Base-by-base conservation (phyloP, 2,888 invertebrate genomes). In the Noctua comes region DNA sequence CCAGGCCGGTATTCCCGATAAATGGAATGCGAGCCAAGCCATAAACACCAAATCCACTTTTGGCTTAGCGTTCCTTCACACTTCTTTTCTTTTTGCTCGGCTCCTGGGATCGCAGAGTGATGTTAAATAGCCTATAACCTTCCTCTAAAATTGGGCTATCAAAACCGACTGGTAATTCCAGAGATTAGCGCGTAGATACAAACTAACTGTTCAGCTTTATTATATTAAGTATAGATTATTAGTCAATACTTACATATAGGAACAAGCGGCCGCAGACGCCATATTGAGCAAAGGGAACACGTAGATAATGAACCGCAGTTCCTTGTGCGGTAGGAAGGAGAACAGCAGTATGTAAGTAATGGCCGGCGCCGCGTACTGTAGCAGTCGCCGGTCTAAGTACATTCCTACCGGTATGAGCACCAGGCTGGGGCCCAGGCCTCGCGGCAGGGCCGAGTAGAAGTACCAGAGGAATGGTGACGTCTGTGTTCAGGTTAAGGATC, bases 381-480 rank as follows among this genome's bases (percentile, higher is more conserved):
- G 96, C 70, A 98, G 97, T 87, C 99, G 97, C 74, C 97, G 96
- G 92, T 99, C 98, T 87, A 98, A 96, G 86, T 97, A 97, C 68
- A 98, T 92, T 51, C 99, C 99, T 43, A 98, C 90, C 1, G 99
- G 99, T 75, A 99, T 97, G 69, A 99, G 97, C 16, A 98, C 91
- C 43, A 98, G 93, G 43, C 99, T 99, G 1, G 98, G 97, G 0
- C 98, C 98, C 93, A 99, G 97, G 0, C 99, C 99, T 76, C 99
- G 97, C 0, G 99, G 99, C 64, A 99, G 96, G 0, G 99, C 99
- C 0, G 99, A 99, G 94, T 99, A 99, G 94, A 99, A 99, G 95
- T 99, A 99, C 99, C 99, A 99, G 3, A 99, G 95, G 95, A 99
- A 99, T 79, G 99, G 99, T 10, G 98, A 98, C 68, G 98, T 99